Evolutionary conservation across 1,140 invertebrate genomes (phyloP).

Genomic region (Glossosoma conforme): DNA sequence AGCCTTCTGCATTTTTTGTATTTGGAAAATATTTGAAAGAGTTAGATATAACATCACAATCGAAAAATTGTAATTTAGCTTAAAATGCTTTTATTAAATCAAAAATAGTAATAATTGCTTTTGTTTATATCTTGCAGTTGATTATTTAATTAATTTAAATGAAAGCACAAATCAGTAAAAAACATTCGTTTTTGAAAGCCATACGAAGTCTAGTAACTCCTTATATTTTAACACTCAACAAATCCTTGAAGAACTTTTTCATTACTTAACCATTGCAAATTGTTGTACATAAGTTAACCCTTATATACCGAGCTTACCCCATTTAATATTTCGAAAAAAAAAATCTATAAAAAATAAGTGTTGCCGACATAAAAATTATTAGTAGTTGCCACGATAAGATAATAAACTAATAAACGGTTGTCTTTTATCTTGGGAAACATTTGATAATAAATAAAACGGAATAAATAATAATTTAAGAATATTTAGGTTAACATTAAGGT

Average conservation of each 20-base stretch:
- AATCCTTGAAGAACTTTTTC: neutral
- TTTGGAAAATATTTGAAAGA: neutral
- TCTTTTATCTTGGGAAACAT: too few relatives aligned
- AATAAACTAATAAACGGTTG: too few relatives aligned
- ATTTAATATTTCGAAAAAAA: neutral
- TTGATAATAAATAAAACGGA: too few relatives aligned
- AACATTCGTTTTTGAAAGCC: constrained; percentile 3
- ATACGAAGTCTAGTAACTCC: constrained; percentile 2
- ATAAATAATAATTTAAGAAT: too few relatives aligned
- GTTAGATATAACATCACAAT: too few relatives aligned
- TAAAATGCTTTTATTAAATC: constrained; percentile 5
- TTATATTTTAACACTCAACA: too few relatives aligned
- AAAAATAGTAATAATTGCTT: constrained; percentile 3
- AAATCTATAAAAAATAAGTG: too few relatives aligned
- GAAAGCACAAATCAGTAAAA: neutral
- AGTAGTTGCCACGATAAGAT: too few relatives aligned
- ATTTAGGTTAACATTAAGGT: too few relatives aligned
- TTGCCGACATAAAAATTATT: too few relatives aligned
- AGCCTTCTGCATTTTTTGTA: constrained; percentile 5
- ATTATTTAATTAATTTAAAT: constrained; percentile 1
- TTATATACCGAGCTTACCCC: constrained; percentile 1
- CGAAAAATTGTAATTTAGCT: too few relatives aligned
- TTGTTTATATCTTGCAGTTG: neutral
- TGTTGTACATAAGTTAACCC: constrained; percentile 1
- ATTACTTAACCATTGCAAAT: neutral